Evolutionary conservation across 2,888 invertebrate species (phyloP), one percentile per base, ranked within the genome.

Genomic region (Thelaira solivaga): DNA sequence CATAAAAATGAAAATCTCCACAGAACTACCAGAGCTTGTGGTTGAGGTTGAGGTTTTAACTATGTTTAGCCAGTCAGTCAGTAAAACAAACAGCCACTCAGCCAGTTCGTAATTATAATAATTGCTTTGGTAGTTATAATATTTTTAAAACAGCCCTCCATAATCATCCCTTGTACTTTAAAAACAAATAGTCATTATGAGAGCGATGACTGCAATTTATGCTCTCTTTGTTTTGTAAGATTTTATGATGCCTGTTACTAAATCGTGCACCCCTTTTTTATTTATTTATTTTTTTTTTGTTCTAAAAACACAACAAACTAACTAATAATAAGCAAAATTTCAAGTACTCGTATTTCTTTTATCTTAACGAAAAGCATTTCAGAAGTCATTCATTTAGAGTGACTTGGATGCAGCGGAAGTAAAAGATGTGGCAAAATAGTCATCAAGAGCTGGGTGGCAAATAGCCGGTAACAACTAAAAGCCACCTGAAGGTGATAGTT

Each of bases 1-100:
- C 68, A 49, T 57, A 57, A 64, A n/a, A n/a, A 57, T 26, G 55
- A 26, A 73, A 73, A 72, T 77, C 55, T 68, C 22, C 29, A 62
- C 47, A 62, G 13, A 31, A 11, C 34, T 29, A 7, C 4, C 20
- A 31, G 22, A 39, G 43, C 16, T 20, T 7, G 20, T 20, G 20
- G 7, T 13, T 2, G 4, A 2, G 6, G 13, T 36, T 3, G 11
- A 7, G 10, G 11, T 13, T 36, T 4, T 13, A 11, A 36, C 36
- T 36, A 13, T 36, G 36, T 13, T 45, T 31, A 57, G 13, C 18
- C 43, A 49, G 31, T 11, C 57, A 13, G 36, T 49, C 68, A 64
- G 53, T 55, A 39, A 34, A 8, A 22, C 55, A 43, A 31, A 22
- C 51, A 64, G 29, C 39, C n/a, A n/a, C n/a, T 26, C 45, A 53